phyloP scores from a whole-genome alignment of 2,797 vertebrate genomes.

The Scleropages formosus region DNA sequence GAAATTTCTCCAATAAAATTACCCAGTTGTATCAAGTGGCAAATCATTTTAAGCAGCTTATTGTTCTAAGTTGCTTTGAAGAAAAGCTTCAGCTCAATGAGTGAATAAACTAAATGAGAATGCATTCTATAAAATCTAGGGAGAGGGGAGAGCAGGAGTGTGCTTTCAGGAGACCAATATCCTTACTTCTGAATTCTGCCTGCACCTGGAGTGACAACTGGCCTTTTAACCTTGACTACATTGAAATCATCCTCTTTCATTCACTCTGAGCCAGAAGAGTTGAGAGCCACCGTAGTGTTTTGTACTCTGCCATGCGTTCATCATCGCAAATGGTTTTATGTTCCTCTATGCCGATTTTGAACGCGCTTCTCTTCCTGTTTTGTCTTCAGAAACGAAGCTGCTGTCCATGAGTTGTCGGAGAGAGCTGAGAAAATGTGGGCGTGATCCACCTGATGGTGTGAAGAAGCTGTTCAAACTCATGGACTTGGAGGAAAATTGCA shows the following conservation, averaged over 20 bases:
- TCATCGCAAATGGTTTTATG: too few relatives aligned
- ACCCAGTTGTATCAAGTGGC: too few relatives aligned
- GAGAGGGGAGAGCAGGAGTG: not conserved
- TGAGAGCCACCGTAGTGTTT: not conserved
- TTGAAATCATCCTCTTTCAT: not conserved
- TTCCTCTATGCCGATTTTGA: not conserved
- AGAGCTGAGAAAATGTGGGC: not conserved
- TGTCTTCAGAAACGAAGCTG: not conserved
- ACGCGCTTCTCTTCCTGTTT: too few relatives aligned
- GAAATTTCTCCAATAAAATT: too few relatives aligned
- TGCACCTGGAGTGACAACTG: not conserved
- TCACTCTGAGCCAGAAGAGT: not conserved
- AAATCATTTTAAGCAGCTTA: too few relatives aligned
- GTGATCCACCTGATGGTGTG: not conserved
- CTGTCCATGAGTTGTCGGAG: not conserved
- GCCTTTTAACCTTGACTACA: slow-evolving; percentile 11
- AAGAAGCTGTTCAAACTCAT: slow-evolving; percentile 5
- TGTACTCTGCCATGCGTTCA: too few relatives aligned
- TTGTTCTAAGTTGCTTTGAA: too few relatives aligned
- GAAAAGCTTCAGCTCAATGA: too few relatives aligned
- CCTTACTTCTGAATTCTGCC: slow-evolving; percentile 13
- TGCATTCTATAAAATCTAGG: not conserved
- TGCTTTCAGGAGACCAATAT: not conserved
- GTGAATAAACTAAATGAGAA: not conserved
- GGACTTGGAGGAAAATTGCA: not conserved